phyloP scores from a whole-genome alignment of 1,140 invertebrate genomes.

The Heliconius congener region DNA sequence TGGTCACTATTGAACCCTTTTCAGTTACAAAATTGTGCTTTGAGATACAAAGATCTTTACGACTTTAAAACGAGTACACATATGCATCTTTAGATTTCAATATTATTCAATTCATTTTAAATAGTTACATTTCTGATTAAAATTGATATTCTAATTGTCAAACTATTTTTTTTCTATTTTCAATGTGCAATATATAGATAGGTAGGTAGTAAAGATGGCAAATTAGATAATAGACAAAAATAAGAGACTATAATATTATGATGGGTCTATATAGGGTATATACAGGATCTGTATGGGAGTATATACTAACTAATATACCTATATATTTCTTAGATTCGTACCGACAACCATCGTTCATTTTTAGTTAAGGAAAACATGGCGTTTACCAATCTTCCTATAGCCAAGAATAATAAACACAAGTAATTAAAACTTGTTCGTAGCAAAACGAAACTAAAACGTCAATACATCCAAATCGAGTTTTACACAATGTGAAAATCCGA shows the following conservation, averaged over 20 bases:
- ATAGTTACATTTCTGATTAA: no score
- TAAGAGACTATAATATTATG: no score
- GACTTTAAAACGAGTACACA: neutral
- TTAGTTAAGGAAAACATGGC: neutral
- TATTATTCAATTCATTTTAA: no score
- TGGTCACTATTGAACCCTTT: neutral
- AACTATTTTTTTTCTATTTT: no score
- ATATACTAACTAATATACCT: no score
- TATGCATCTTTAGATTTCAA: neutral
- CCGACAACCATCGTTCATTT: neutral
- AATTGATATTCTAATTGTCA: no score
- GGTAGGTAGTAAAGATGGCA: no score
- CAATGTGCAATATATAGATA: no score
- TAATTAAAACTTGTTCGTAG: neutral
- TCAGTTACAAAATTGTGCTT: neutral
- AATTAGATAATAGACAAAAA: no score
- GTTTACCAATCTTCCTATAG: neutral
- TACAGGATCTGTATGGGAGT: no score
- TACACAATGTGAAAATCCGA: conserved; percentile 1
- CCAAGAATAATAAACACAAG: neutral
- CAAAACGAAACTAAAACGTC: neutral
- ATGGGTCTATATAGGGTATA: no score
- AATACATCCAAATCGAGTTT: neutral
- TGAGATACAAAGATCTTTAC: neutral
- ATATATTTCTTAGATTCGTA: no score